phyloP scores from a whole-genome alignment of 2,888 invertebrate genomes.

The Serripes groenlandicus region DNA sequence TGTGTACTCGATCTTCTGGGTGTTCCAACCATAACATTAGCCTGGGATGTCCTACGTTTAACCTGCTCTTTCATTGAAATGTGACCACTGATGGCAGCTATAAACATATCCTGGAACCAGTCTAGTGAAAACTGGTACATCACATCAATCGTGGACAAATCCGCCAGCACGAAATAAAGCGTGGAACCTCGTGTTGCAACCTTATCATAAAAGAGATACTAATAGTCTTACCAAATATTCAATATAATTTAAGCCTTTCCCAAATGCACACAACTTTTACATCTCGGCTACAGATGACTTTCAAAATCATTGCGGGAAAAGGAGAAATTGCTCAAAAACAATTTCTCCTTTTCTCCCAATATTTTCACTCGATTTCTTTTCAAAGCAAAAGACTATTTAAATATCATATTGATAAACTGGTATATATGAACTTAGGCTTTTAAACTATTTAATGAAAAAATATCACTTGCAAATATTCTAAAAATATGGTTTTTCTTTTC shows the following conservation, averaged over 20 bases:
- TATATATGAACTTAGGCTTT: too few relatives aligned
- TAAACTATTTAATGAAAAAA: too few relatives aligned
- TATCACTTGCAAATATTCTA: too few relatives aligned
- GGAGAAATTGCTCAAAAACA: background rate
- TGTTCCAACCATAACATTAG: constrained; percentile 55
- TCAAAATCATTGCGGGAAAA: constrained; percentile 1
- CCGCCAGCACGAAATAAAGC: constrained; percentile 85
- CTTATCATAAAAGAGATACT: constrained; percentile 63
- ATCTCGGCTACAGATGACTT: background rate
- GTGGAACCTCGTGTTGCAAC: constrained; percentile 86
- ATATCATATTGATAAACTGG: too few relatives aligned
- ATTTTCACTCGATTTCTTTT: background rate
- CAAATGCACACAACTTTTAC: background rate
- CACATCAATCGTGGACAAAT: constrained; percentile 84
- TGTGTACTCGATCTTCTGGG: constrained; percentile 64
- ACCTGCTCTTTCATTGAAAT: constrained; percentile 56
- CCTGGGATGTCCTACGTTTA: constrained; percentile 33
- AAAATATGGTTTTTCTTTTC: too few relatives aligned
- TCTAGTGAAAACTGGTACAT: constrained; percentile 86
- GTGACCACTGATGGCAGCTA: constrained; percentile 79
- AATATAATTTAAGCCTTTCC: background rate
- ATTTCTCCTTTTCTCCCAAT: constrained; percentile 2
- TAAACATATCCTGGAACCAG: constrained; percentile 86
- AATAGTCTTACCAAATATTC: background rate
- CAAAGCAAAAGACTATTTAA: too few relatives aligned